phyloP scores from a whole-genome alignment of 2,888 invertebrate genomes.

The Ornithoptera alexandrae region DNA sequence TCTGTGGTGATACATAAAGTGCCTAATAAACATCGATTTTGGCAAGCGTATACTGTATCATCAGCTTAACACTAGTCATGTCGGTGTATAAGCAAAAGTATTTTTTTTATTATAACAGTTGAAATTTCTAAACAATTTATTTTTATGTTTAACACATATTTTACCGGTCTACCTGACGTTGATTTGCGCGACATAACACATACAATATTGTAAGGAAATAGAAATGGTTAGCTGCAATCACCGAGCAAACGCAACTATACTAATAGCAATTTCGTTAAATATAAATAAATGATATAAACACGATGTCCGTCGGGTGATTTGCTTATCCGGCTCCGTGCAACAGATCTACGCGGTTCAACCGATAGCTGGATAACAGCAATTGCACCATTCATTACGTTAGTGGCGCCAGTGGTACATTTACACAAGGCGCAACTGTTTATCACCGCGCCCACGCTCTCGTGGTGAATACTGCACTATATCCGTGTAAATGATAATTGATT shows the following conservation, averaged over 20 bases:
- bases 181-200: too few relatives aligned
- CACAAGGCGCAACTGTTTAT: conserved; percentile 36
- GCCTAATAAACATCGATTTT: too few relatives aligned
- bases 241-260: background rate
- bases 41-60: too few relatives aligned
- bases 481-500: background rate
- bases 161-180: too few relatives aligned
- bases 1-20: too few relatives aligned
- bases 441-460: conserved; percentile 33
- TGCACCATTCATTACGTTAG: conserved; percentile 19
- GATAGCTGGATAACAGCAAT: conserved; percentile 29
- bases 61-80: too few relatives aligned
- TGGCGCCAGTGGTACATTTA: conserved; percentile 36
- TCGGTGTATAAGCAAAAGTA: too few relatives aligned
- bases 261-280: background rate
- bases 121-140: background rate
- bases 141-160: too few relatives aligned
- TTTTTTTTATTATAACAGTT: background rate
- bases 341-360: conserved; percentile 9
- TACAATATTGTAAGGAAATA: background rate
- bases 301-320: background rate
- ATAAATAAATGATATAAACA: conserved; percentile 3
- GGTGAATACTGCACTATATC: background rate
- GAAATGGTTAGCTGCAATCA: background rate
- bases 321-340: background rate